A percentile compares a stretch with the other conserved stretches of the same genome.
Evolutionary conservation across 1,140 invertebrate species (phyloP).

Genomic region (Drosophila rufa): DNA sequence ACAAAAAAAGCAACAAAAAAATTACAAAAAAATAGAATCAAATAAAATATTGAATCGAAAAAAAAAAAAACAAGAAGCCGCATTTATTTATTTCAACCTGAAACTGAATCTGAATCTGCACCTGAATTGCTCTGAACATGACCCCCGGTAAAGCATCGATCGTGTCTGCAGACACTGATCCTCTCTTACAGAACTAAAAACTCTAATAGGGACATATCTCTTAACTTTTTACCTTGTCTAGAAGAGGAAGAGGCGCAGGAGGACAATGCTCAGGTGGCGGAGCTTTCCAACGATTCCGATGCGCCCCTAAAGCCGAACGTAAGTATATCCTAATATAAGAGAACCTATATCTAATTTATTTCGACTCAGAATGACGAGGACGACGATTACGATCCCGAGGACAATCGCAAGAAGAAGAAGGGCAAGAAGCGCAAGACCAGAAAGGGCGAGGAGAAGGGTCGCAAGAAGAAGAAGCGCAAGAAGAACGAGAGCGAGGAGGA

Average conservation of each 20-base stretch:
- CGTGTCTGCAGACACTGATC: constrained; percentile 2
- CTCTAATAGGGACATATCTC: constrained; percentile 5
- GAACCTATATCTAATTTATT: background rate
- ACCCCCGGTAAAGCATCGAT: constrained; percentile 17
- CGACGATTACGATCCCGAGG: constrained; percentile 94
- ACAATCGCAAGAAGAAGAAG: constrained; percentile 93
- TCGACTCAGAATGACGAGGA: constrained; percentile 89
- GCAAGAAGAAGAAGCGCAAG: constrained; percentile 97
- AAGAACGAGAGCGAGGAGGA: constrained; percentile 96
- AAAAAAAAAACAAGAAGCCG: constrained; percentile 48
- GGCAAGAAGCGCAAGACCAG: constrained; percentile 95
- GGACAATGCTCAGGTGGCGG: constrained; percentile 76
- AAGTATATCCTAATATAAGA: constrained; percentile 33
- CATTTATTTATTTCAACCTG: constrained; percentile 8
- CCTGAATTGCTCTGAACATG: constrained; percentile 26
- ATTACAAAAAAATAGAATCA: constrained; percentile 81
- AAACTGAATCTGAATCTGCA: background rate
- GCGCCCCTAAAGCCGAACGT: constrained; percentile 81
- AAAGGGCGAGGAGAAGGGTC: constrained; percentile 94
- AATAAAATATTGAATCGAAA: constrained; percentile 84
- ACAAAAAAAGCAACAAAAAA: constrained; percentile 73
- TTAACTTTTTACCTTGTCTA: constrained; percentile 30
- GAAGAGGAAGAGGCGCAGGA: constrained; percentile 81
- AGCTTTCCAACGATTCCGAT: constrained; percentile 82
- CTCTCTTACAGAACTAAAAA: background rate